Evolutionary conservation across 2,888 invertebrate genomes (phyloP).

Genomic region (Danaus chrysippus): DNA sequence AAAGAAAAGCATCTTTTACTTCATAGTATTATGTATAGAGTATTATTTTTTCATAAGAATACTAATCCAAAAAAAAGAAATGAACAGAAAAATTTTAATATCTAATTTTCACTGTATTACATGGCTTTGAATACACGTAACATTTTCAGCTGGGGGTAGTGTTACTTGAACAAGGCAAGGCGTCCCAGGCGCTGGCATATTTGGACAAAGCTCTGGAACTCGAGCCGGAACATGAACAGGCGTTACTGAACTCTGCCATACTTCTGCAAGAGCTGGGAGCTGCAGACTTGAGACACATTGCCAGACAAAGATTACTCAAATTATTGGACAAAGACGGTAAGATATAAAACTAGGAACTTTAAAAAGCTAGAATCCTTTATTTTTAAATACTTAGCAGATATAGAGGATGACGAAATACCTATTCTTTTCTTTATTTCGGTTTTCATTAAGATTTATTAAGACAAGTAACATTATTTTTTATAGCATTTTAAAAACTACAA

Average conservation of each 20-base stretch:
- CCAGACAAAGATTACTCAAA: constrained; percentile 88
- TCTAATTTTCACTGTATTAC: no score
- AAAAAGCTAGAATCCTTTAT: neutral
- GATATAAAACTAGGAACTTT: constrained; percentile 13
- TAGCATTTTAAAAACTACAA: no score
- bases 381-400: no score
- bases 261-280: constrained; percentile 93
- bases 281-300: constrained; percentile 87
- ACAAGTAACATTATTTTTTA: no score
- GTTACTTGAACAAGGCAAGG: constrained; percentile 94
- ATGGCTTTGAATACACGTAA: neutral
- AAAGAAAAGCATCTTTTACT: no score
- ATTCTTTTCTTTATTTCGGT: no score
- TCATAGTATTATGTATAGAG: no score
- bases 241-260: constrained; percentile 96
- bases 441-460: no score
- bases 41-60: no score
- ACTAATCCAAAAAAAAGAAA: no score
- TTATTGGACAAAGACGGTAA: constrained; percentile 85
- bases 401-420: no score
- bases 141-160: constrained; percentile 92
- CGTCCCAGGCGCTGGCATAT: constrained; percentile 93
- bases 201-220: constrained; percentile 95
- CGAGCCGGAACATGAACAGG: constrained; percentile 97
- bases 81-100: no score